A percentile compares a stretch with the other conserved stretches of the same genome.
Evolutionary conservation across 2,113 vertebrate species (phyloP).

Genomic region (Eonycteris spelaea): DNA sequence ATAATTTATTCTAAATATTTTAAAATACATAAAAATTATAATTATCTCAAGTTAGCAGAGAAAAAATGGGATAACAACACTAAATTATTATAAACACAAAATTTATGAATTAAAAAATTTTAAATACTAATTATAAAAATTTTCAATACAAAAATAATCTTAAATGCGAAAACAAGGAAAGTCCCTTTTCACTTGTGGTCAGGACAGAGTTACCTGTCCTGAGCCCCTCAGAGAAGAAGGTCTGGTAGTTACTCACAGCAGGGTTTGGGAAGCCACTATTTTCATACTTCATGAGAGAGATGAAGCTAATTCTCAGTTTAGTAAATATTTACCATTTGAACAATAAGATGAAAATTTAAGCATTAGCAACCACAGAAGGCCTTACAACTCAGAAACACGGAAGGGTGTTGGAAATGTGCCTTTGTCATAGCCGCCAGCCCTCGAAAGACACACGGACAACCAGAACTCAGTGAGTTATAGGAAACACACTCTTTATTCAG

Average conservation of each 20-base stretch:
- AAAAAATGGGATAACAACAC: background rate
- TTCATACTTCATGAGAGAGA: background rate
- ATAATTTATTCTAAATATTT: slow-evolving; percentile 10
- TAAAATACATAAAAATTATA: background rate
- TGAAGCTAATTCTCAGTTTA: background rate
- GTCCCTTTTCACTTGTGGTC: background rate
- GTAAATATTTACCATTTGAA: background rate
- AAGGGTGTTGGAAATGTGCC: background rate
- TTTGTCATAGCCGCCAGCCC: background rate
- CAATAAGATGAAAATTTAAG: background rate
- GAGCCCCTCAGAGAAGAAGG: background rate
- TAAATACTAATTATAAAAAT: background rate
- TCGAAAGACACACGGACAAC: too few relatives aligned
- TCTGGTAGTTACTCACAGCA: background rate
- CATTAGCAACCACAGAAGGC: background rate
- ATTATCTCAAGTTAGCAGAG: background rate
- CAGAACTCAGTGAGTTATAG: too few relatives aligned
- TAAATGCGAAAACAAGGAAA: background rate
- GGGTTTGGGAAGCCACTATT: background rate
- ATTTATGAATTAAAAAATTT: background rate
- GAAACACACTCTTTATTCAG: too few relatives aligned
- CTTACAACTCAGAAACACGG: background rate
- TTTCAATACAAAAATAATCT: background rate
- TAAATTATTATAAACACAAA: background rate
- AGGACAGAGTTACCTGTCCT: background rate